phyloP scores from a whole-genome alignment of 2,797 vertebrate genomes.

The Acipenser oxyrinchus region DNA sequence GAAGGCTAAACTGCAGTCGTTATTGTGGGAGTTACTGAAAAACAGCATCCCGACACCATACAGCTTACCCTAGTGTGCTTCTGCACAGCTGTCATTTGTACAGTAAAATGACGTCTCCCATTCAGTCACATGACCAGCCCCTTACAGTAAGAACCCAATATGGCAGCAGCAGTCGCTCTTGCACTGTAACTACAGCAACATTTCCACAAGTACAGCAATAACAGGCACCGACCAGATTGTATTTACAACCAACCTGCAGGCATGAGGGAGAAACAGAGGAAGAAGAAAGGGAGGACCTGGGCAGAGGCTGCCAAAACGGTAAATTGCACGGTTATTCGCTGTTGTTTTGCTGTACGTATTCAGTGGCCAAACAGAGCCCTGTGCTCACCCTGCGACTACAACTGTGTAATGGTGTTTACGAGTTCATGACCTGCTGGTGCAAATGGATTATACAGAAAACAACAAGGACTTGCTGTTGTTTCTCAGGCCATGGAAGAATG shows the following conservation, averaged over 20 bases:
- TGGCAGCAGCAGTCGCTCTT: slow-evolving; percentile 68
- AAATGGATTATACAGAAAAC: slow-evolving; percentile 28
- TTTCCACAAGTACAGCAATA: slow-evolving; percentile 36
- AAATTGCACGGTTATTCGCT: slow-evolving; percentile 29
- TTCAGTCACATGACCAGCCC: slow-evolving; percentile 71
- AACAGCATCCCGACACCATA: background rate
- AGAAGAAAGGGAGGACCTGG: slow-evolving; percentile 95
- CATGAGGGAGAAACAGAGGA: slow-evolving; percentile 87
- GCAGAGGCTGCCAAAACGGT: slow-evolving; percentile 96
- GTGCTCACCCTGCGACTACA: slow-evolving; percentile 48
- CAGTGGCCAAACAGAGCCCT: slow-evolving; percentile 24
- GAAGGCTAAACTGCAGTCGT: background rate
- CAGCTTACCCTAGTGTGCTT: background rate
- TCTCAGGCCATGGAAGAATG: slow-evolving; percentile 13
- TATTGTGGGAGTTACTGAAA: background rate
- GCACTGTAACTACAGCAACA: slow-evolving; percentile 60
- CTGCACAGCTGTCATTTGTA: slow-evolving; percentile 39
- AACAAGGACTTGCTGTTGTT: slow-evolving; percentile 42
- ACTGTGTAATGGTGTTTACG: slow-evolving; percentile 47
- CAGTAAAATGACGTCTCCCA: slow-evolving; percentile 61
- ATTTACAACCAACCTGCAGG: slow-evolving; percentile 45
- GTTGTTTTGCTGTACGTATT: slow-evolving; percentile 47
- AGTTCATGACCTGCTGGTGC: slow-evolving; percentile 61
- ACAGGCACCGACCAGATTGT: slow-evolving; percentile 33
- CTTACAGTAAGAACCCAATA: slow-evolving; percentile 82